Evolutionary conservation across 2,797 vertebrate genomes (phyloP).

Genomic region (Hemibagrus guttatus): DNA sequence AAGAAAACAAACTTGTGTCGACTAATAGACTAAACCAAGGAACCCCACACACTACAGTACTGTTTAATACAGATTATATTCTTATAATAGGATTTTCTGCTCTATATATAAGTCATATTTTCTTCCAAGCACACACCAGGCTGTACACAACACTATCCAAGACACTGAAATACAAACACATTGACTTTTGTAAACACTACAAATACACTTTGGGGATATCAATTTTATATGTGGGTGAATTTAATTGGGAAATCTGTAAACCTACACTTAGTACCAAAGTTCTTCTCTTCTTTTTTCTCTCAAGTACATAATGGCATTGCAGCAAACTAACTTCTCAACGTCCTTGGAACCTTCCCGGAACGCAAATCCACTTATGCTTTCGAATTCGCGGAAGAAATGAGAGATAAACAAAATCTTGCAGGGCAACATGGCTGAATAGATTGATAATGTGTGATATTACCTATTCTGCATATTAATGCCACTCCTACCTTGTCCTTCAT

Average conservation of each 20-base stretch:
- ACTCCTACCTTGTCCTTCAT: constrained; percentile 78
- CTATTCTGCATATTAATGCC: constrained; percentile 80
- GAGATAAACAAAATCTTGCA: constrained; percentile 74
- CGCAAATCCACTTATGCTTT: constrained; percentile 69
- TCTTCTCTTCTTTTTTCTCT: constrained; percentile 35
- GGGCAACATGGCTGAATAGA: constrained; percentile 76
- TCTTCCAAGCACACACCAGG: background rate
- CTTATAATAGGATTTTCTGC: background rate
- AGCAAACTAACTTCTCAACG: constrained; percentile 62
- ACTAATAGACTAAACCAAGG: background rate
- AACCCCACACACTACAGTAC: background rate
- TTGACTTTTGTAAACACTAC: constrained; percentile 26
- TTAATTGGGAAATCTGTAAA: constrained; percentile 31
- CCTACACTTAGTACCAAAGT: constrained; percentile 24
- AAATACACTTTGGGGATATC: constrained; percentile 31
- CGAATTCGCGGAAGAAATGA: constrained; percentile 67
- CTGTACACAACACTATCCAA: constrained; percentile 6
- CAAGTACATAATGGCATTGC: constrained; percentile 62
- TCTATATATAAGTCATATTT: constrained; percentile 7
- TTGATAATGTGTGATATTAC: constrained; percentile 75
- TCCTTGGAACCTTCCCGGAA: constrained; percentile 70
- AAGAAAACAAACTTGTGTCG: background rate
- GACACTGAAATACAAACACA: constrained; percentile 48
- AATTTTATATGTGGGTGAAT: constrained; percentile 32
- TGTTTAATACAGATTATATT: background rate